Evolutionary conservation across 1,140 invertebrate species (phyloP), one percentile per base, ranked within the genome.

Genomic region (Hyles euphorbiae): DNA sequence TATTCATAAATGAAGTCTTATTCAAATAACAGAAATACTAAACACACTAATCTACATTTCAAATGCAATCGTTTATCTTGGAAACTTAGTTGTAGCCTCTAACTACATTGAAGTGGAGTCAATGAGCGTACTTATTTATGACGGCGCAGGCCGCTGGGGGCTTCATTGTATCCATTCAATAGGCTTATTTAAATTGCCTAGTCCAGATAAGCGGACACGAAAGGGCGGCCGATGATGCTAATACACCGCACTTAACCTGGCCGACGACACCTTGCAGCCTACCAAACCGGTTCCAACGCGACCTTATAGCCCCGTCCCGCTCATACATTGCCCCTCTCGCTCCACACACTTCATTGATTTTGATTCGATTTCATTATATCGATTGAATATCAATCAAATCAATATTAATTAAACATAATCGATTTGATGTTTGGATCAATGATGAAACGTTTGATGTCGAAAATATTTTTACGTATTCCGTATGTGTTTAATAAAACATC

Each of bases 171-270:
- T 22, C 68, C 76, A 87, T 85, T 87, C 76, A 83, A 81, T 81
- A 78, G 78, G 76, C 74, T 72, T 71, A 83, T 83, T 87, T 85
- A 80, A 81, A 83, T 77, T 63, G 77, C 68, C 75, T 79, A 79
- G 77, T 72, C 75, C 64, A 66, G 81, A 85, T 83, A 83, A 85
- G 77, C 67, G 71, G 74, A 83, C 81, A 83, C 72, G 78, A 87
- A 87, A 87, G 84, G 81, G 80, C 77, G 74, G 75, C 68, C 82
- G 83, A 83, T 83, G 78, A 84, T 80, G 80, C 72, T 84, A 85
- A 84, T 87, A 78, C 71, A 76, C 74, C 80, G 84, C 83, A 87
- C 82, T 85, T 84, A 87, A 85, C 78, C 74, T 73, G 78, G 78
- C 76, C 81, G 70, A 64, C 75, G 78, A 81, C 84, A 87, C 84